Evolutionary conservation across 1,140 invertebrate species (phyloP).

Genomic region (Apis mellifera): DNA sequence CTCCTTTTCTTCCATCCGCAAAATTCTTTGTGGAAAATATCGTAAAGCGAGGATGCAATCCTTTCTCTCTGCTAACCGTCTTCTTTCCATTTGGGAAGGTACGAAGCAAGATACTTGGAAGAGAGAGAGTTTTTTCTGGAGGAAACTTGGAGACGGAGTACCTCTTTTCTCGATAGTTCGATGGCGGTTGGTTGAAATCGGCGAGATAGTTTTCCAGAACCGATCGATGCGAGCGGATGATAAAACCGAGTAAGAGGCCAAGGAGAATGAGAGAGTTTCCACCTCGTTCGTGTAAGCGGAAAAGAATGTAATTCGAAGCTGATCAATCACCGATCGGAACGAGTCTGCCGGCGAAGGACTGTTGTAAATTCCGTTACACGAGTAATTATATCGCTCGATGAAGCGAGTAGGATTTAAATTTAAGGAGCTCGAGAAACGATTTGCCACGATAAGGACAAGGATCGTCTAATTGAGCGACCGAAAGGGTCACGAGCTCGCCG

Average conservation of each 20-base stretch:
- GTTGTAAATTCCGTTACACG: not conserved
- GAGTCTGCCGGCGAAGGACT: constrained; percentile 12
- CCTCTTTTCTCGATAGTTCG: too few relatives aligned
- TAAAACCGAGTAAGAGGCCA: not conserved
- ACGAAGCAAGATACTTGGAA: too few relatives aligned
- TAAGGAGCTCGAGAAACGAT: not conserved
- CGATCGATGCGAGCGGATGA: not conserved
- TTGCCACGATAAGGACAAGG: not conserved
- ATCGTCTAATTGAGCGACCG: constrained; percentile 50
- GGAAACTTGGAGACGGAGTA: too few relatives aligned
- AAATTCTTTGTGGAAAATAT: not conserved
- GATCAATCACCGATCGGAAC: constrained; percentile 20
- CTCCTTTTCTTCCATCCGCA: not conserved
- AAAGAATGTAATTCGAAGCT: constrained; percentile 38
- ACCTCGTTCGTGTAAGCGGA: not conserved
- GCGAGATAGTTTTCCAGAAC: not conserved
- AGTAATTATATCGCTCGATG: not conserved
- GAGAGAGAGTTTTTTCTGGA: too few relatives aligned
- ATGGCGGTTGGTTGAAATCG: too few relatives aligned
- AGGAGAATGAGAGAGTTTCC: not conserved
- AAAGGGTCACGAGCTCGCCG: not conserved
- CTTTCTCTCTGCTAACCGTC: too few relatives aligned
- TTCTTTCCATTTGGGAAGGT: too few relatives aligned
- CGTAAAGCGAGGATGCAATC: too few relatives aligned
- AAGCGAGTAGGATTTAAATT: not conserved